Conservation (phyloP, 2,113 vertebrate species). For the Oophaga pumilio region DNA sequence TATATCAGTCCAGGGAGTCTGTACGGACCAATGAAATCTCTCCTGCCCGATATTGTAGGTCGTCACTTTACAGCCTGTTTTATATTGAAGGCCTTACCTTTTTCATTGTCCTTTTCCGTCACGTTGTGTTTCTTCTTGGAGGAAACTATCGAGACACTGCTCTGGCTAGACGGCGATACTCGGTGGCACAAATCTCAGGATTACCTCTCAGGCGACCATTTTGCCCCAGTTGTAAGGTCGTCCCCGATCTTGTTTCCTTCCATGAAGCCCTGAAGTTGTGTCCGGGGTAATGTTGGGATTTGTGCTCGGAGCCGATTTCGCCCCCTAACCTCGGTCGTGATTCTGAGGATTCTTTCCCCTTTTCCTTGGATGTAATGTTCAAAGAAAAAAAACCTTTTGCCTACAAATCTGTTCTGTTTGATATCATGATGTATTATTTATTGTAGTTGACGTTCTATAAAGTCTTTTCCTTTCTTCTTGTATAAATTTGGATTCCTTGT, state of each 20-base stretch:
- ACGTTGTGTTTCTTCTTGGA: constrained; percentile 66
- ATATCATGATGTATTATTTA: constrained; percentile 70
- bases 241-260: neutral
- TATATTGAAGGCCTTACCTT: constrained; percentile 86
- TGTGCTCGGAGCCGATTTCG: neutral
- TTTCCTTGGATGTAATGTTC: constrained; percentile 65
- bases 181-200: neutral
- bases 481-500: constrained; percentile 80
- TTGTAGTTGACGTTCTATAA: constrained; percentile 70
- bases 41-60: constrained; percentile 57
- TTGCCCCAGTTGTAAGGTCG: neutral
- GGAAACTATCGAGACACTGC: constrained; percentile 60
- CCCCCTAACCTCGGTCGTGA: neutral
- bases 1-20: neutral
- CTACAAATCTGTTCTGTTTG: constrained; percentile 54
- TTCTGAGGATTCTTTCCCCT: neutral
- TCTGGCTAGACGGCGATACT: neutral
- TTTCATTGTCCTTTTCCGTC: constrained; percentile 69
- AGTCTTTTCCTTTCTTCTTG: constrained; percentile 63
- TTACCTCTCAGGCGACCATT: neutral
- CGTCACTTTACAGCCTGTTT: constrained; percentile 66
- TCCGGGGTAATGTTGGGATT: neutral
- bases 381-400: constrained; percentile 27
- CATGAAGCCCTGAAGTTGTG: neutral
- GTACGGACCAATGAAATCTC: constrained; percentile 59